Percentiles rank a stretch among this genome's conserved stretches.
These are phyloP conservation scores for Polypedilum vanderplanki DNA, from an alignment of 1,140 invertebrate genomes.

Conservation along the genomic window DNA sequence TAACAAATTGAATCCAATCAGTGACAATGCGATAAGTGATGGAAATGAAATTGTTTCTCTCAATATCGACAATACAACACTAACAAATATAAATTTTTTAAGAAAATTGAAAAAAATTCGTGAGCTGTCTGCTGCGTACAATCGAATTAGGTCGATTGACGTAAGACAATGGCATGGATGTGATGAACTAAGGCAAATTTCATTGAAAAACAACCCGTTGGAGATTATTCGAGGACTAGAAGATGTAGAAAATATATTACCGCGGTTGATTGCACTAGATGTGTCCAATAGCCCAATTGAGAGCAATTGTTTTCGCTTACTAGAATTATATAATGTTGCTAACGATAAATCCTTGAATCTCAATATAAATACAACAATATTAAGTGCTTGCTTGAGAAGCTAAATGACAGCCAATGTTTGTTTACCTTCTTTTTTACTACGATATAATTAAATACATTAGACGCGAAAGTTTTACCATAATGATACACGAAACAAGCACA, in stretches of 20 bases:
- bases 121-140: not conserved
- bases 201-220: not conserved
- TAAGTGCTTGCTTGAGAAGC: not conserved
- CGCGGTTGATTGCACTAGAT: not conserved
- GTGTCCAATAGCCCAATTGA: not conserved
- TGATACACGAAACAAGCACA: not conserved
- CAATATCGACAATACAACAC: constrained; percentile 15
- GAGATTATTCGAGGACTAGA: not conserved
- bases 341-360: constrained; percentile 25
- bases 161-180: not conserved
- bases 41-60: constrained; percentile 21
- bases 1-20: constrained; percentile 29
- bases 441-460: constrained; percentile 8
- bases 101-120: constrained; percentile 25
- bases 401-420: not conserved
- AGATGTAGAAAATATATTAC: not conserved
- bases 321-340: not conserved
- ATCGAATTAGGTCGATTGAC: not conserved
- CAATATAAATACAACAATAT: not conserved
- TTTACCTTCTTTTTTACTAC: not conserved
- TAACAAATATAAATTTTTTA: not conserved
- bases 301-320: not conserved
- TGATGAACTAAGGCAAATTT: not conserved
- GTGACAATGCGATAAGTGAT: constrained; percentile 19
- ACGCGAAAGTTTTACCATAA: constrained; percentile 1